Conservation (phyloP, 2,888 invertebrate species). For the Campoplex capitator region DNA sequence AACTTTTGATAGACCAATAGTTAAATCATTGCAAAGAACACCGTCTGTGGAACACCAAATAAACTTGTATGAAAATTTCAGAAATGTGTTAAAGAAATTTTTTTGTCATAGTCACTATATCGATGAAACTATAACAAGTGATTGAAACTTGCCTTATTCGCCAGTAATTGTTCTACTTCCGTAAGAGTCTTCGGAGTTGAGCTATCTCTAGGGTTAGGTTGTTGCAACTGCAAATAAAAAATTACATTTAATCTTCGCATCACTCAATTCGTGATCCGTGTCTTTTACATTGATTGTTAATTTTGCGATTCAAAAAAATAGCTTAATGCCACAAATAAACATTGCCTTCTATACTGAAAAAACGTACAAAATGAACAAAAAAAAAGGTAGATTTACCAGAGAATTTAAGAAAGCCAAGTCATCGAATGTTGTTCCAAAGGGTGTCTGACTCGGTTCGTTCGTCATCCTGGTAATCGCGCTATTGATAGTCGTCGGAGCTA, state of each 20-base stretch:
- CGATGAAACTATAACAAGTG: constrained; percentile 49
- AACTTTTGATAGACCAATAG: too few relatives aligned
- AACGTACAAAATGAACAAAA: too few relatives aligned
- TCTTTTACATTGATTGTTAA: background rate
- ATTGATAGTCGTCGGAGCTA: constrained; percentile 51
- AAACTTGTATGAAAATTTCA: too few relatives aligned
- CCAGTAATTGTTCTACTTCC: constrained; percentile 81
- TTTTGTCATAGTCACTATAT: constrained; percentile 24
- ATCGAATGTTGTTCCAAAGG: constrained; percentile 84
- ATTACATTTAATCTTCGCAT: background rate
- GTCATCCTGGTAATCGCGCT: constrained; percentile 53
- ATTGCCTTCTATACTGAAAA: background rate
- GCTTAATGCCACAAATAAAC: background rate
- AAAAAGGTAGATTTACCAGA: constrained; percentile 83
- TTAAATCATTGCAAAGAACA: too few relatives aligned
- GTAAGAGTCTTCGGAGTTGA: constrained; percentile 80
- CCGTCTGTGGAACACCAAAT: too few relatives aligned
- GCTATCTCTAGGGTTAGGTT: constrained; percentile 65
- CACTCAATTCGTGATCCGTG: background rate
- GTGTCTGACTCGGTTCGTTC: constrained; percentile 74
- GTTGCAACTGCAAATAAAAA: constrained; percentile 77
- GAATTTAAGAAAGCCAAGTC: constrained; percentile 88
- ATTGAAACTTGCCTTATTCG: constrained; percentile 79
- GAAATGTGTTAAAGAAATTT: too few relatives aligned
- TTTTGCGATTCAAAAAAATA: background rate